Evolutionary conservation across 2,113 vertebrate species (phyloP), one percentile per base, ranked within the genome.

Genomic region (Siniperca knerii): DNA sequence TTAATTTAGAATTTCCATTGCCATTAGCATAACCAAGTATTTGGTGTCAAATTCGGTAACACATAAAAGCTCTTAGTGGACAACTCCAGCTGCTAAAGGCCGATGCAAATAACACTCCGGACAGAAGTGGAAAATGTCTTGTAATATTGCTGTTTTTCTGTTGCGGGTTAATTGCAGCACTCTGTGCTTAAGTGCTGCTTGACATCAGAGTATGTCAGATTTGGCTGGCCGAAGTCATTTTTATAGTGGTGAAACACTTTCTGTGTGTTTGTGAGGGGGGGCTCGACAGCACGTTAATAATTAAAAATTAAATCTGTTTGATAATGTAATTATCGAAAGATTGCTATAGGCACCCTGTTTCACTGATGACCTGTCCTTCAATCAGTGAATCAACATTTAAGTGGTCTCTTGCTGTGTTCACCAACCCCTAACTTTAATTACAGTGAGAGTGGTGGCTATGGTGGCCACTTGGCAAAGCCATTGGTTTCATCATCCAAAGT

Each of bases 401-500:
- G 75, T 83, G 87, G 79, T 79, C 69, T 60, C 58, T 50, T 10
- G 79, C 72, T 66, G 77, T 37, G 82, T 70, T 81, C 84, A 71
- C 82, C 71, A 70, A 48, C 21, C 64, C 40, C 52, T 1, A 40
- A 67, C 76, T 88, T 89, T 93, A 92, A 92, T 92, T 85, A 86
- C 52, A 67, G 16, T 69, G 57, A 90, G 71, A 84, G 87, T 66
- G 58, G 81, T 50, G 73, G 75, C 62, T 29, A 37, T 65, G 50
- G 69, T 66, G 72, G 64, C 52, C 33, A 71, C 84, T 89, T 90
- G 86, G 89, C 86, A 90, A 76, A 89, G 86, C 81, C 25, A 57
- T 82, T 92, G 88, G 90, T 91, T 88, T 92, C 92, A 94, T 92
- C 83, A 93, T 85, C 89, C 89, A 90, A 90, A 92, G 93, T 90